These are phyloP conservation scores for Phyllostomus discolor DNA, from an alignment of 2,113 vertebrate species.

Conservation along the genomic window DNA sequence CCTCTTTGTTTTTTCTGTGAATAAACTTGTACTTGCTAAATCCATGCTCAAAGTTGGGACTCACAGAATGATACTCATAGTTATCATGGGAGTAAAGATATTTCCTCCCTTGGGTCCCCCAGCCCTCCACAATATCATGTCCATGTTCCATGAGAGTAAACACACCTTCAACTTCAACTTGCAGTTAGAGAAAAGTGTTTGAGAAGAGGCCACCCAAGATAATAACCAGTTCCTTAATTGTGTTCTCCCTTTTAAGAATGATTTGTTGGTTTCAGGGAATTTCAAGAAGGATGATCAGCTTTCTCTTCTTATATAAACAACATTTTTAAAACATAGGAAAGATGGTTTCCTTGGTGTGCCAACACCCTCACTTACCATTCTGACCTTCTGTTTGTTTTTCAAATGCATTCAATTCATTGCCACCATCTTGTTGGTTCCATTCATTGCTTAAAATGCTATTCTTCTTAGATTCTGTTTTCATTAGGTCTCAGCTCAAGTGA, in stretches of 20 bases:
- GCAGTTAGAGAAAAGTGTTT: not conserved
- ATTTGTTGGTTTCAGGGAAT: not conserved
- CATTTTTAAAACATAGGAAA: not conserved
- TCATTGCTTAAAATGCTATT: not conserved
- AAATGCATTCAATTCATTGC: not conserved
- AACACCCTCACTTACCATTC: not conserved
- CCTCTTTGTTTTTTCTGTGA: not conserved
- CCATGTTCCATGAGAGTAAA: not conserved
- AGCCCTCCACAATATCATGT: accelerated
- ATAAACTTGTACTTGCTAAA: not conserved
- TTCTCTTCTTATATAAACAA: not conserved
- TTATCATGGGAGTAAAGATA: not conserved
- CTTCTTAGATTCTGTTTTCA: not conserved
- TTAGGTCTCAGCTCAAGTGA: not conserved
- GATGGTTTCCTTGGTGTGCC: not conserved
- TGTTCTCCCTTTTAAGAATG: not conserved
- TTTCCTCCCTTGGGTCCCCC: not conserved
- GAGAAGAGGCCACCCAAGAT: not conserved
- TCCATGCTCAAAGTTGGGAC: not conserved
- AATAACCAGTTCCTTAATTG: not conserved
- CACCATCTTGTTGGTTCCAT: not conserved
- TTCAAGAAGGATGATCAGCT: not conserved
- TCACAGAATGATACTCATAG: not conserved
- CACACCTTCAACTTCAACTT: not conserved
- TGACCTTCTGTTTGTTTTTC: not conserved